These are phyloP conservation scores for Apocheima hispidaria DNA, from an alignment of 2,888 invertebrate species.

Conservation along the genomic window DNA sequence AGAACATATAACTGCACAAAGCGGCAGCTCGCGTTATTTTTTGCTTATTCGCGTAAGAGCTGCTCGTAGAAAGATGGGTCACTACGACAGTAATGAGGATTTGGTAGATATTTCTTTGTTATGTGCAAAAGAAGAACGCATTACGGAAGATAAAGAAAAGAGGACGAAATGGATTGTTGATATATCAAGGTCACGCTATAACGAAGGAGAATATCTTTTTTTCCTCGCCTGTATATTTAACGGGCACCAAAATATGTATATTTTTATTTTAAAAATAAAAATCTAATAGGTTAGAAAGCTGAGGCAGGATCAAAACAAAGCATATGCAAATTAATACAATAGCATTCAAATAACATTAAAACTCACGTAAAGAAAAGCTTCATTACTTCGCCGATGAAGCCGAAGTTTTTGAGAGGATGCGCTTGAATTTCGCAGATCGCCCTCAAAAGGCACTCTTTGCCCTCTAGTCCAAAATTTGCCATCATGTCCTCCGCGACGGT, in stretches of 20 bases:
- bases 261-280: too few species aligned
- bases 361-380: conserved; percentile 94
- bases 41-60: too few species aligned
- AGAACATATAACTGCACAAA: too few species aligned
- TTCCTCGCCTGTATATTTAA: too few species aligned
- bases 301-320: not conserved
- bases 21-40: too few species aligned
- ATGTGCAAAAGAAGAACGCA: too few species aligned
- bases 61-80: too few species aligned
- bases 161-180: not conserved
- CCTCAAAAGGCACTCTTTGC: conserved; percentile 92
- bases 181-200: too few species aligned
- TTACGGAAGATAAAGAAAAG: not conserved
- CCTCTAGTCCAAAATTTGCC: conserved; percentile 92
- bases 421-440: conserved; percentile 96
- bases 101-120: not conserved
- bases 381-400: conserved; percentile 93
- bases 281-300: too few species aligned
- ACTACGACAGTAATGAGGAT: too few species aligned
- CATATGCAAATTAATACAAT: not conserved
- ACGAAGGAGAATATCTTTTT: too few species aligned
- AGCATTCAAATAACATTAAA: not conserved
- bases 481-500: conserved; percentile 92
- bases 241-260: too few species aligned
- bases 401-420: conserved; percentile 91